Base-by-base conservation (phyloP, 2,113 vertebrate genomes). In the Alces alces region DNA sequence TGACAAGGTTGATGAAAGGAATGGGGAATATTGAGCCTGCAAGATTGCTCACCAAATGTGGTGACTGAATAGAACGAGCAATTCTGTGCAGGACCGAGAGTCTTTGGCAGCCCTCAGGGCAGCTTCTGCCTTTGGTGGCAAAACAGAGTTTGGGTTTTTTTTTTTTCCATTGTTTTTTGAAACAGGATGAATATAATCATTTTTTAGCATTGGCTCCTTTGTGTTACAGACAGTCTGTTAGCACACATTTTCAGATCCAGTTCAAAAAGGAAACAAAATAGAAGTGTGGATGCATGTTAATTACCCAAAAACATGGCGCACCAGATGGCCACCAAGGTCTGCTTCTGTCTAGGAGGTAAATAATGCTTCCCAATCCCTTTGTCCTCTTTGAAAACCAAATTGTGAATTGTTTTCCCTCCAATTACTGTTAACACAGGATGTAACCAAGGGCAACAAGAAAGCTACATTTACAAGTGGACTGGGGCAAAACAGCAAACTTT, bases 281-380 rank as follows among this genome's bases (percentile, higher is more conserved):
- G 84, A 98, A 98, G 96, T 97, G 91, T 96, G 93, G 91, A 57
- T 97, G 91, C 97, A 97, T 98, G 93, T 95, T 98, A 98, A 98
- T 98, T 98, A 98, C 95, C 89, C 97, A 80, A 93, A 98, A 98
- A 98, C 95, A 97, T 98, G 97, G 96, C 50, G 28, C 16, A 93
- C 96, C 98, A 98, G 98, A 98, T 98, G 98, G 97, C 91, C 79
- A 91, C 86, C 91, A 93, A 97, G 97, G 97, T 97, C 96, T 96
- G 96, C 95, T 97, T 94, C 97, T 84, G 83, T 89, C 83, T 82
- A 91, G n/a, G 89, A 98, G 97, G 98, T 98, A 98, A 98, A 97
- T 96, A 97, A 89, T 93, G 79, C 57, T 84, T 97, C 78, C 36
- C 28, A 89, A 94, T 28, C 52, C 10, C 89, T 97, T 98, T 96